Evolutionary conservation across 2,797 vertebrate species (phyloP).

Genomic region (Pangasius mekongensis): DNA sequence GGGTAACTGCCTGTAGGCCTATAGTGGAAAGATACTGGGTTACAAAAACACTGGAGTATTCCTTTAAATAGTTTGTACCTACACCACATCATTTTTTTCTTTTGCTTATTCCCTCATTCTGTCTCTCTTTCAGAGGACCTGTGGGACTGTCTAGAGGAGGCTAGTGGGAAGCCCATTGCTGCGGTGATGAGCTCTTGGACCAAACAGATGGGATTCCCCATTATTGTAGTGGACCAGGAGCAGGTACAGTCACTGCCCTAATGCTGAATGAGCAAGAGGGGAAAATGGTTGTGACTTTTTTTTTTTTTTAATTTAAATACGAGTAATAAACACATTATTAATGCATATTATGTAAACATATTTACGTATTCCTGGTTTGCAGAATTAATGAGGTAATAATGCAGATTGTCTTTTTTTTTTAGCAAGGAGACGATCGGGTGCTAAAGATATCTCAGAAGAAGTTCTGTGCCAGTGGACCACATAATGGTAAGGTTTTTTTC

Average conservation of each 20-base stretch:
- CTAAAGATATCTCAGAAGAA: slow-evolving; percentile 94
- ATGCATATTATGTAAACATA: neutral
- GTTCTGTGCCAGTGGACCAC: slow-evolving; percentile 96
- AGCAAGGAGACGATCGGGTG: slow-evolving; percentile 89
- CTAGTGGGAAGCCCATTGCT: slow-evolving; percentile 94
- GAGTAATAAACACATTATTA: neutral
- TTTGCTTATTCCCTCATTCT: neutral
- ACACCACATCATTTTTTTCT: neutral
- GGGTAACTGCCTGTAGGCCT: neutral
- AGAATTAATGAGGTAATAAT: neutral
- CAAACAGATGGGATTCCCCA: slow-evolving; percentile 98
- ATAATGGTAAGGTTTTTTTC: slow-evolving; percentile 66
- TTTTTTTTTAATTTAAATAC: too few species aligned
- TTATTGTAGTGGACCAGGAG: slow-evolving; percentile 91
- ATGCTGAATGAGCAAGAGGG: neutral
- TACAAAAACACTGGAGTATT: neutral
- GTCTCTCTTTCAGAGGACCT: slow-evolving; percentile 85
- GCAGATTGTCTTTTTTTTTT: slow-evolving; percentile 10
- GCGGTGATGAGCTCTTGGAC: slow-evolving; percentile 98
- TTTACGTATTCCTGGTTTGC: neutral
- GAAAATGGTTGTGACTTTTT: neutral
- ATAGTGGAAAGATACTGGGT: neutral
- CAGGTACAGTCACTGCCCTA: slow-evolving; percentile 78
- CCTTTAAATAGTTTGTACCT: neutral
- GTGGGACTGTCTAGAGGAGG: slow-evolving; percentile 94